A percentile compares a stretch with the other conserved stretches of the same genome.
phyloP scores from a whole-genome alignment of 1,140 invertebrate species.

The Drosophila kanapiae region DNA sequence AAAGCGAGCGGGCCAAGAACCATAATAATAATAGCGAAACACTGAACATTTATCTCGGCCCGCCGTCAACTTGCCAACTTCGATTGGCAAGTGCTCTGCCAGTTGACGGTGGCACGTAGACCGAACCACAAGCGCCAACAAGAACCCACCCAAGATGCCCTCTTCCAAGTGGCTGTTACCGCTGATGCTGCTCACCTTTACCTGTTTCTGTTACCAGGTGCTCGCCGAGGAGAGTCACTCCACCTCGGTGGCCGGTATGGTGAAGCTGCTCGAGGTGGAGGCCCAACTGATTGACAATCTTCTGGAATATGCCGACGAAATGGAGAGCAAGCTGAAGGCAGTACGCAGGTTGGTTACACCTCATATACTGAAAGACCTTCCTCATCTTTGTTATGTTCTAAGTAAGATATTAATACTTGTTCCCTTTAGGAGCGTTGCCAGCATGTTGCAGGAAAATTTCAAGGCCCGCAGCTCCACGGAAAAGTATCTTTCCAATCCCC shows the following conservation, averaged over 20 bases:
- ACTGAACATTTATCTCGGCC: slow-evolving; percentile 57
- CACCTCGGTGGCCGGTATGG: slow-evolving; percentile 95
- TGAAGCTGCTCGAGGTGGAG: slow-evolving; percentile 94
- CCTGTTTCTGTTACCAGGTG: background rate
- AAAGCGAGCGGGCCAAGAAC: slow-evolving; percentile 8
- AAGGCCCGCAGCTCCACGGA: slow-evolving; percentile 90
- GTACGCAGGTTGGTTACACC: slow-evolving; percentile 59
- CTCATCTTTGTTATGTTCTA: no score
- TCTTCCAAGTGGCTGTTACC: slow-evolving; percentile 17
- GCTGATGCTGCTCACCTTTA: slow-evolving; percentile 7
- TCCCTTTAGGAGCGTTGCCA: slow-evolving; percentile 27
- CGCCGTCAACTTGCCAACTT: slow-evolving; percentile 45
- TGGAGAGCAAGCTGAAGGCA: slow-evolving; percentile 56
- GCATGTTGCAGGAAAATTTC: slow-evolving; percentile 89
- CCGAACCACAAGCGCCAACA: slow-evolving; percentile 19
- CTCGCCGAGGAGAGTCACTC: slow-evolving; percentile 61
- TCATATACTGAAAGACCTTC: no score
- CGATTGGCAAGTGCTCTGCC: slow-evolving; percentile 24
- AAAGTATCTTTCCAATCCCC: slow-evolving; percentile 68
- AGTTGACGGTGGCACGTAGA: slow-evolving; percentile 57
- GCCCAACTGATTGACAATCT: slow-evolving; percentile 92
- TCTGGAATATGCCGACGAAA: slow-evolving; percentile 90
- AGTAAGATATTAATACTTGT: background rate
- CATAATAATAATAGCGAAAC: slow-evolving; percentile 17
- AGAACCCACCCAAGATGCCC: slow-evolving; percentile 31